Base-by-base conservation (phyloP, 2,113 vertebrate species). In the Microcebus lehilahytsara region DNA sequence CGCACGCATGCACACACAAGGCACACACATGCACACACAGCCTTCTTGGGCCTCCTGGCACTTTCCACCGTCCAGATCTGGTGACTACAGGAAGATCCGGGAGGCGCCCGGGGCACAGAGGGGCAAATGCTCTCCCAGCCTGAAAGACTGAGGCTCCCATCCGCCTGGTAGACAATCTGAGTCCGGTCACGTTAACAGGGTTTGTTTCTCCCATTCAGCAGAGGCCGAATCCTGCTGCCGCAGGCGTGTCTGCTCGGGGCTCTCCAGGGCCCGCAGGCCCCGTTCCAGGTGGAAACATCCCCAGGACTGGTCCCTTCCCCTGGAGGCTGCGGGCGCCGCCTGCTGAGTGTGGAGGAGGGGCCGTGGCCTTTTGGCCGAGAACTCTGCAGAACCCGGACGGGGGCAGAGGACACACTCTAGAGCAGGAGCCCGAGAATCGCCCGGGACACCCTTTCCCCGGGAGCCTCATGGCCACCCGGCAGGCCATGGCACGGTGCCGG, bases 401-500 rank as follows among this genome's bases (percentile, higher is more conserved):
- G 53, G 56, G 23, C 12, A 23, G 14, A 10, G 23, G 62, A 58
- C 10, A 9, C 4, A 51, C 56, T 8, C 5, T 10, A 27, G 4
- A 6, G 11, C 20, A 42, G 46, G 53, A 30, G 32, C 27, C 20
- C 5, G 5, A 8, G 34, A 8, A 1, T 22, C n/a, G 6, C 20
- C 2, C 3, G 9, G 27, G 62, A 17, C 5, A 17, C 37, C 22
- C 40, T 19, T 32, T 42, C 1, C 75, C 75, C 23, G 34, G 8
- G 53, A 37, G 9, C 16, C 0, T 2, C 1, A 3, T 37, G 30
- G 22, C 32, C 0, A 0, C 23, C n/a, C 67, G 0, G 0, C 2
- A 2, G 42, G 20, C 71, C 56, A 11, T 2, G 3, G 3, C 17
- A 4, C 1, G 4, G 42, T 4, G 3, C 20, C 67, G 0, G 12